phyloP scores from a whole-genome alignment of 2,888 invertebrate genomes.

The Acrocera orbiculus region DNA sequence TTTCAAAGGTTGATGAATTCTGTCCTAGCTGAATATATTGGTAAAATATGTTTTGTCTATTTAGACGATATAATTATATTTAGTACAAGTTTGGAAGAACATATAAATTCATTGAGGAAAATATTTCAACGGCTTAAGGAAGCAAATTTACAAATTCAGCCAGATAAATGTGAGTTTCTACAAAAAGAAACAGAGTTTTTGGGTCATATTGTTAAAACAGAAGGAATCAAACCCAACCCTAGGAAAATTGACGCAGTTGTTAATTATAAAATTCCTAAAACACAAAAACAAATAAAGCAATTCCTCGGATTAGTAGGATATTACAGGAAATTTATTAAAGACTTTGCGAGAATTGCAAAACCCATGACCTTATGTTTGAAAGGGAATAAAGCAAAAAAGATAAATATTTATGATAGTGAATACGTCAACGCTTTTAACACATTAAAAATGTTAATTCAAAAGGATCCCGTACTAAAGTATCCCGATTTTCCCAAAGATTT shows the following conservation, averaged over 20 bases:
- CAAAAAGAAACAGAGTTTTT: constrained; percentile 4
- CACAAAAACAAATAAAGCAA: constrained; percentile 14
- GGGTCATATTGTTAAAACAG: constrained; percentile 16
- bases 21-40: constrained; percentile 13
- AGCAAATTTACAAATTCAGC: constrained; percentile 3
- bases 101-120: constrained; percentile 10
- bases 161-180: constrained; percentile 1
- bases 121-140: constrained; percentile 1
- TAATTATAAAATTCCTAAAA: constrained; percentile 13
- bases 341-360: constrained; percentile 3
- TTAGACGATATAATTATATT: constrained; percentile 21
- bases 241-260: constrained; percentile 15
- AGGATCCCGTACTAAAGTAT: constrained; percentile 7
- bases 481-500: constrained; percentile 8
- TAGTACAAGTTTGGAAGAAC: constrained; percentile 11
- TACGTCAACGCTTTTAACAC: constrained; percentile 10
- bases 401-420: constrained; percentile 5
- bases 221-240: constrained; percentile 17
- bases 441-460: constrained; percentile 7
- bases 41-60: constrained; percentile 17
- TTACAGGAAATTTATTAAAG: constrained; percentile 11
- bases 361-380: too few species aligned
- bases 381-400: too few species aligned
- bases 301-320: constrained; percentile 15
- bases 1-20: constrained; percentile 7